Conservation (phyloP, 2,113 vertebrate species). For the Thamnaconus septentrionalis region DNA sequence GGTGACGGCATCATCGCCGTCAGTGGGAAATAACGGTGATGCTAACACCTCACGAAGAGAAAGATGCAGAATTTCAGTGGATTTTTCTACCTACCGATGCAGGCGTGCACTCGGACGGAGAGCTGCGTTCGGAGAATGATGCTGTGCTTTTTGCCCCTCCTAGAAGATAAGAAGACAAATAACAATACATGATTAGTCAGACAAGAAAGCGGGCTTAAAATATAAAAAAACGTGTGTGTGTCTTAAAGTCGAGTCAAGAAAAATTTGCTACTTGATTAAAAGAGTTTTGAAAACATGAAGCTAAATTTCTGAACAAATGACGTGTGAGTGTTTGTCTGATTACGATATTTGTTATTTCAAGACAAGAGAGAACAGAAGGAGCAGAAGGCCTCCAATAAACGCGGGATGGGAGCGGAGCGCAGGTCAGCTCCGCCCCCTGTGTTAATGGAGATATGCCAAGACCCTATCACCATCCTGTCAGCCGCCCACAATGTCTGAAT, state of each 20-base stretch:
- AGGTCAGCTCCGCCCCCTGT: slow-evolving; percentile 49
- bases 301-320: slow-evolving; percentile 9
- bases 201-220: neutral
- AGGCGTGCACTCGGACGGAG: slow-evolving; percentile 94
- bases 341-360: slow-evolving; percentile 19
- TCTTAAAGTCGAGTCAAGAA: neutral
- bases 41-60: slow-evolving; percentile 13
- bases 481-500: slow-evolving; percentile 54
- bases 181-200: slow-evolving; percentile 10
- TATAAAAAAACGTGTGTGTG: neutral
- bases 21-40: slow-evolving; percentile 14
- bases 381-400: neutral
- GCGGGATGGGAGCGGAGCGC: slow-evolving; percentile 36
- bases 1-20: slow-evolving; percentile 31
- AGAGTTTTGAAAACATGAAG: too few relatives aligned
- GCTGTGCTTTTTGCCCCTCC: slow-evolving; percentile 94
- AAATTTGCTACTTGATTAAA: too few relatives aligned
- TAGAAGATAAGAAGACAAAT: slow-evolving; percentile 57
- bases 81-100: slow-evolving; percentile 87
- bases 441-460: slow-evolving; percentile 62
- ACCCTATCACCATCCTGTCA: slow-evolving; percentile 61
- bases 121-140: slow-evolving; percentile 93
- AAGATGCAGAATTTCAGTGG: slow-evolving; percentile 2
- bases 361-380: slow-evolving; percentile 14
- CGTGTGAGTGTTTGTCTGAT: neutral